Conservation (phyloP, 2,113 vertebrate species). For the Solea solea region DNA sequence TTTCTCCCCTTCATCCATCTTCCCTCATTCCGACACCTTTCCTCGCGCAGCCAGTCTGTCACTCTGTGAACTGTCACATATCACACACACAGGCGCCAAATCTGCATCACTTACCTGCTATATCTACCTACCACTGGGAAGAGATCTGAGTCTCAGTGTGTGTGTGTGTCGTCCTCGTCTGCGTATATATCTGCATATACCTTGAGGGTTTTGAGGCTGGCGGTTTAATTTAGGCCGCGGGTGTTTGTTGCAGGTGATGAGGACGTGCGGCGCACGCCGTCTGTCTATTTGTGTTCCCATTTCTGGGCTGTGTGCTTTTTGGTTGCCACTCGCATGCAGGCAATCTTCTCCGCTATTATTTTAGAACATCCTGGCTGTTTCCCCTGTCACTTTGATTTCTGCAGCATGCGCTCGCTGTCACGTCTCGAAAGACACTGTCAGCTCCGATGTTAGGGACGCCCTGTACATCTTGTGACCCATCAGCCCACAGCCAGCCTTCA, state of each 20-base stretch:
- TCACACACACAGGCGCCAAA: constrained; percentile 37
- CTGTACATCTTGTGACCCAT: constrained; percentile 51
- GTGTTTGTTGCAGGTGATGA: constrained; percentile 31
- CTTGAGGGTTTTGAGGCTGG: constrained; percentile 34
- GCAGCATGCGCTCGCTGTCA: constrained; percentile 10
- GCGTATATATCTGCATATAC: not conserved
- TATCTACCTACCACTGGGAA: constrained; percentile 38
- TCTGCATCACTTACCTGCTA: constrained; percentile 40
- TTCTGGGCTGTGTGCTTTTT: constrained; percentile 48
- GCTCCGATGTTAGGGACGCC: constrained; percentile 33
- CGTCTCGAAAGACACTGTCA: constrained; percentile 49
- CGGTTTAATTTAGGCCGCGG: constrained; percentile 25
- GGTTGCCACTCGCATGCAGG: constrained; percentile 12
- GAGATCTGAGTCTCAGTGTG: constrained; percentile 20
- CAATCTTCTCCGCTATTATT: constrained; percentile 49
- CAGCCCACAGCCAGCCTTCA: constrained; percentile 28
- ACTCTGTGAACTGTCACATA: constrained; percentile 60
- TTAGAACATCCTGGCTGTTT: constrained; percentile 21
- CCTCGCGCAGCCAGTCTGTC: constrained; percentile 57
- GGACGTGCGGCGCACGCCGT: constrained; percentile 33
- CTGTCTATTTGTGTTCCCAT: constrained; percentile 53
- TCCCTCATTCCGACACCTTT: constrained; percentile 56
- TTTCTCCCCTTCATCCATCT: constrained; percentile 69
- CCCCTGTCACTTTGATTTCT: constrained; percentile 52
- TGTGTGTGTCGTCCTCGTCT: not conserved